Conservation (phyloP, 2,113 vertebrate genomes). For the Catharus minimus region DNA sequence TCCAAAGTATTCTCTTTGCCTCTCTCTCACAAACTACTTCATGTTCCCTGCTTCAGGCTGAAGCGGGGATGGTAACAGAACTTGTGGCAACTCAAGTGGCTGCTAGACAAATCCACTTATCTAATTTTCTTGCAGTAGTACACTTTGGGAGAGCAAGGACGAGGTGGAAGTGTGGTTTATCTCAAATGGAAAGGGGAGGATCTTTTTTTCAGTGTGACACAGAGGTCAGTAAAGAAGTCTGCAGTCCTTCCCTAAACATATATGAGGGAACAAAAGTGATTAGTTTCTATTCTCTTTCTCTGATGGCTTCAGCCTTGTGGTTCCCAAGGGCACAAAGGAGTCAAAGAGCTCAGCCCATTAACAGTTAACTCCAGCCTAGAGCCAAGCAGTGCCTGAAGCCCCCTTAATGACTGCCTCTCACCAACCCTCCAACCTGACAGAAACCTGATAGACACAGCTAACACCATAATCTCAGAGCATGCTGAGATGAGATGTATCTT, state of each 20-base stretch:
- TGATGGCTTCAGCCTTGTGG: slow-evolving; percentile 14
- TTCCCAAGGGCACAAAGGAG: slow-evolving; percentile 55
- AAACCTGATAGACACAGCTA: slow-evolving; percentile 29
- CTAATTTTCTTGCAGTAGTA: slow-evolving; percentile 47
- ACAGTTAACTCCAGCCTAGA: slow-evolving; percentile 48
- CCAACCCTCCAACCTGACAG: neutral
- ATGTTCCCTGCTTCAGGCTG: neutral
- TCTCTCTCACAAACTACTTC: neutral
- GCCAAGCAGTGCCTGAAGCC: slow-evolving; percentile 29
- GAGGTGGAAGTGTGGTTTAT: slow-evolving; percentile 37
- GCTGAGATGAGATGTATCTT: neutral
- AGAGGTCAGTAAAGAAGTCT: slow-evolving; percentile 63
- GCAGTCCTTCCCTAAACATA: slow-evolving; percentile 19
- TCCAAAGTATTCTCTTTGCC: neutral
- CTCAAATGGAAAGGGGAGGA: slow-evolving; percentile 19
- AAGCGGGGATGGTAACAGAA: slow-evolving; percentile 36
- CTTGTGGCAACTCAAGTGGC: slow-evolving; percentile 25
- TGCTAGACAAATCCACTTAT: slow-evolving; percentile 49
- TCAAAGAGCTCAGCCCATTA: slow-evolving; percentile 48
- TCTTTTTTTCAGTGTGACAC: slow-evolving; percentile 48
- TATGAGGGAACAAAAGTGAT: slow-evolving; percentile 50
- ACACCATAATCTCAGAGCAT: neutral
- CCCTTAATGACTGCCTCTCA: neutral
- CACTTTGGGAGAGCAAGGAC: neutral
- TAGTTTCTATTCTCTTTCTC: slow-evolving; percentile 59